A percentile compares a stretch with the other conserved stretches of the same genome.
Conservation (phyloP, 2,113 vertebrate genomes). For the Neolamprologus brichardi region DNA sequence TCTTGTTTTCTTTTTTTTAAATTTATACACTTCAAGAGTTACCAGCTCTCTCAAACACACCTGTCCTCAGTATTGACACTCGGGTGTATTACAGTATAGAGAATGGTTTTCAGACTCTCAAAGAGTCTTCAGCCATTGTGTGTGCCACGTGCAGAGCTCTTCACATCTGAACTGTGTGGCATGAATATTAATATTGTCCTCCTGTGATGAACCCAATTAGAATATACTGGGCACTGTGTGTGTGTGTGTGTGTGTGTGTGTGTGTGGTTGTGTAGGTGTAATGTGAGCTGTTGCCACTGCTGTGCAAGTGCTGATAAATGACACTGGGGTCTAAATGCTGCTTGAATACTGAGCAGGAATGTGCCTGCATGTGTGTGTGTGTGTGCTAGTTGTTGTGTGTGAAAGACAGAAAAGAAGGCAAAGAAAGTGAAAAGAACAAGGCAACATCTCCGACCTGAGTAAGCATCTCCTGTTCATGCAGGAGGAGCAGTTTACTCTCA, state of each 20-base stretch:
- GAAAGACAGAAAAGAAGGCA: background rate
- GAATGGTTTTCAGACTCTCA: background rate
- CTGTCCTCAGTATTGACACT: background rate
- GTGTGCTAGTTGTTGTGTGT: background rate
- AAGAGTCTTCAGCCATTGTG: background rate
- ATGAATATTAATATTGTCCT: constrained; percentile 58
- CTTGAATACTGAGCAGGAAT: constrained; percentile 51
- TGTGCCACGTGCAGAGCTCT: background rate
- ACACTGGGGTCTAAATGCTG: constrained; percentile 24
- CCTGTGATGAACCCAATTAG: constrained; percentile 55
- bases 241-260: background rate
- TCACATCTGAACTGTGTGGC: constrained; percentile 11
- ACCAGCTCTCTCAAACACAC: background rate
- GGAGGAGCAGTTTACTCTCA: constrained; percentile 83
- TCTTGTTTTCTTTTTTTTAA: rapidly evolving
- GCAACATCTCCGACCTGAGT: constrained; percentile 79
- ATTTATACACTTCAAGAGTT: background rate
- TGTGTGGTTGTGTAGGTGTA: constrained; percentile 10
- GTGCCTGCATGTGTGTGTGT: background rate
- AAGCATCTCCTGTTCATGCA: constrained; percentile 95
- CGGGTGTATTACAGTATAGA: background rate
- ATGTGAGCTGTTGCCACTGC: constrained; percentile 41
- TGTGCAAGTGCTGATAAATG: constrained; percentile 65
- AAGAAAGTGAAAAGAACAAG: background rate
- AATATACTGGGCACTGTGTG: constrained; percentile 3